These are phyloP conservation scores for Picathartes gymnocephalus DNA, from an alignment of 2,113 vertebrate genomes.

Conservation along the genomic window DNA sequence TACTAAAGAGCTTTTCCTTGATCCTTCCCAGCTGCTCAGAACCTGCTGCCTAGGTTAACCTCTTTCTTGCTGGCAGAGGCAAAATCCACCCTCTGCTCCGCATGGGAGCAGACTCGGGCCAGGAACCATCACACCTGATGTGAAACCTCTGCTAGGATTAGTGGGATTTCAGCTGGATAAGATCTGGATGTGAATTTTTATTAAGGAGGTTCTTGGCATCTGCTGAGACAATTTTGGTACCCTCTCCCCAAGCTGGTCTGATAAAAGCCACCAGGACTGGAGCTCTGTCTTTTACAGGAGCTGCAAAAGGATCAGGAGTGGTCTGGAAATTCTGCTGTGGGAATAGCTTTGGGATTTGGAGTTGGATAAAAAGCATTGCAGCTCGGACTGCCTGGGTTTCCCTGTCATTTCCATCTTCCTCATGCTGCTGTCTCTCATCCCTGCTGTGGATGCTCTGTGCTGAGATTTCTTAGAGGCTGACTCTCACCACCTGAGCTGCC, in stretches of 20 bases:
- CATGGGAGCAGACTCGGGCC: neutral
- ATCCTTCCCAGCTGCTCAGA: neutral
- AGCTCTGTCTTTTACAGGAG: neutral
- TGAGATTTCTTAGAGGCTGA: slow-evolving; percentile 15
- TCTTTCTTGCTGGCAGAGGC: neutral
- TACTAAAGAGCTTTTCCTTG: neutral
- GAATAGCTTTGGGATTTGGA: neutral
- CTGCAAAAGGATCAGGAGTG: neutral
- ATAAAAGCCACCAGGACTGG: neutral
- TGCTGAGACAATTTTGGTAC: neutral
- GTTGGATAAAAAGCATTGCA: neutral
- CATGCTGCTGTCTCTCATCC: neutral
- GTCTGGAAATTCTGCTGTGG: neutral
- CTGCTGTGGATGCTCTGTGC: neutral
- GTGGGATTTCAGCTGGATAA: neutral
- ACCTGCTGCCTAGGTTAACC: neutral
- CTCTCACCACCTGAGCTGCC: slow-evolving; percentile 21
- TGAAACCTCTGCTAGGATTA: neutral
- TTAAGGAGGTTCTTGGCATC: neutral
- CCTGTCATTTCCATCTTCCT: neutral
- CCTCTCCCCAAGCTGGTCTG: neutral
- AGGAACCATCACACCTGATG: neutral
- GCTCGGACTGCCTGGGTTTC: neutral
- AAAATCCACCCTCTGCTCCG: neutral
- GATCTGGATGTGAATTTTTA: neutral